Evolutionary conservation across 1,140 invertebrate species (phyloP), one percentile per base, ranked within the genome.

Genomic region (Popillia japonica): DNA sequence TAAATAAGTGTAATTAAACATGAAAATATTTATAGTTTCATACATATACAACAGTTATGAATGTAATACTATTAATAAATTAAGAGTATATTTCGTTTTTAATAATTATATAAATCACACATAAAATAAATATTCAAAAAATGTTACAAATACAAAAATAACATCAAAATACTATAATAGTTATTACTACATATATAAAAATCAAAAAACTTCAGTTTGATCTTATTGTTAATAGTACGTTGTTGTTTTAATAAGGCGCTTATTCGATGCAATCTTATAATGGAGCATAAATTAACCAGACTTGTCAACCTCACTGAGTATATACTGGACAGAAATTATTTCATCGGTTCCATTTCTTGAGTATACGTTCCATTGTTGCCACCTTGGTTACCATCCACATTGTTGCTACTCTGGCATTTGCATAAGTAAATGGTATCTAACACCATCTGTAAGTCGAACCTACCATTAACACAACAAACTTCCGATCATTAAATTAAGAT

Each of bases 401-500:
- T 83, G 40, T 85, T 85, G 0, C 90, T 89, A 83, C 96, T 96
- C 86, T 97, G 96, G 88, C 97, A 96, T 83, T 99, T 95, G 85
- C 97, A 99, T 42, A 99, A 87, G 87, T 99, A 96, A 27, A 99
- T 87, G 0, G 97, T 97, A 86, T 99, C 97, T 10, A 99, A 95
- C 0, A 97, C 94, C 91, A 98, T 98, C 96, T 98, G 83, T 23
- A 68, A 14, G 89, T 88, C 72, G n/a, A n/a, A n/a, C n/a, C n/a
- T n/a, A n/a, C n/a, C n/a, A n/a, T n/a, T n/a, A n/a, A 40, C n/a
- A n/a, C 75, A 76, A 73, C 23, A 79, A 75, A 75, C 11, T 78
- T 44, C 59, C 77, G 61, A n/a, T 72, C 7, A 68, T 7, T 77
- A 48, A 20, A n/a, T n/a, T n/a, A n/a, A 68, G 22, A 68, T 68